Evolutionary conservation across 2,797 vertebrate genomes (phyloP).

Genomic region (Thaleichthys pacificus): DNA sequence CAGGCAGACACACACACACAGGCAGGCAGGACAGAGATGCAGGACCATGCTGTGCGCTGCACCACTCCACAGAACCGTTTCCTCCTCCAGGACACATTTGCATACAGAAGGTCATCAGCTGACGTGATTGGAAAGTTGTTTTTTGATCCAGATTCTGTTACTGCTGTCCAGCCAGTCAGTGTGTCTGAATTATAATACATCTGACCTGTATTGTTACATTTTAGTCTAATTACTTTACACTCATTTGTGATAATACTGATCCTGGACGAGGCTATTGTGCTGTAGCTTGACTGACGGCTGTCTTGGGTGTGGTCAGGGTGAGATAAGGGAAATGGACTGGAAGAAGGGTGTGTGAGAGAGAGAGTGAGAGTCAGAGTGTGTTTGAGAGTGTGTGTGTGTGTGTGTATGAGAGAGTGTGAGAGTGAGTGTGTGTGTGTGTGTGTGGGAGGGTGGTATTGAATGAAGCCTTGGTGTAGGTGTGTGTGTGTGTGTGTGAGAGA

Average conservation of each 20-base stretch:
- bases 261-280: constrained; percentile 27
- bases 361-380: constrained; percentile 15
- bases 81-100: constrained; percentile 40
- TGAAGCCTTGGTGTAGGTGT: not conserved
- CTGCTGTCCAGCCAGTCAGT: constrained; percentile 41
- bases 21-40: not conserved
- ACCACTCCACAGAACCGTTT: not conserved
- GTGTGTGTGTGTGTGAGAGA: not conserved
- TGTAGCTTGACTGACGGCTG: constrained; percentile 48
- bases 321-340: constrained; percentile 5
- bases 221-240: constrained; percentile 73
- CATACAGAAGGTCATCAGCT: constrained; percentile 48
- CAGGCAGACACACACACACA: no score
- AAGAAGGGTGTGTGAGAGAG: constrained; percentile 11
- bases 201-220: constrained; percentile 69
- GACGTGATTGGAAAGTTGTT: constrained; percentile 40
- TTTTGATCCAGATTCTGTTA: constrained; percentile 49
- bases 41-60: not conserved
- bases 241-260: constrained; percentile 67
- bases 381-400: constrained; percentile 2
- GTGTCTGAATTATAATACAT: constrained; percentile 67
- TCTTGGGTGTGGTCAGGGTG: constrained; percentile 38
- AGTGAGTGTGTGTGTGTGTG: not conserved
- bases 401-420: constrained; percentile 20
- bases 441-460: not conserved